Evolutionary conservation across 2,113 vertebrate species (phyloP), one percentile per base, ranked within the genome.

Genomic region (Periophthalmodon schlosseri): DNA sequence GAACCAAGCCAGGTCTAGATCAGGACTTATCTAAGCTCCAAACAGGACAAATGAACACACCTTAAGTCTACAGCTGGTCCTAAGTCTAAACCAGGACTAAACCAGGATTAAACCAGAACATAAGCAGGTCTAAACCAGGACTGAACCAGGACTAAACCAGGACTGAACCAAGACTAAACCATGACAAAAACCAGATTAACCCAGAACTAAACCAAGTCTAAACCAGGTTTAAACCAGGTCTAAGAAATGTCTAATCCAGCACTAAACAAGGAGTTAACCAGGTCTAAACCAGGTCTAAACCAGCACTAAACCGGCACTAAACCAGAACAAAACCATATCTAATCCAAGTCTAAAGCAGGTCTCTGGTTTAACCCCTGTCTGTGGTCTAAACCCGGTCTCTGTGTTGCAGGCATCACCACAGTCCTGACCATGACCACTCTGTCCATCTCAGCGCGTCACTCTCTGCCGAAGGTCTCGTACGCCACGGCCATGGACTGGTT

Each of bases 391-490:
- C 28, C 28, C 3, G 28, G 28, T 28, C 28, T 28, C 28, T 68
- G 9, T 56, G 89, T n/a, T 46, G 14, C 34, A 99, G 98, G 98
- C 69, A 99, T 99, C 87, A 99, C 98, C 69, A 99, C 98, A 0
- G 98, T 99, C 72, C 95, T 99, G 87, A 99, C 98, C 63, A 99
- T 99, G 98, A 99, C 97, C 0, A 99, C 98, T 0, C 91, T 99
- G 73, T 99, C 97, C 76, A 99, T 99, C 94, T 99, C 97, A n/a
- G 98, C 98, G 6, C 94, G 98, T 71, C 97, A 99, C 87, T 99
- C 97, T 24, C 91, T 99, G 76, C 98, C 98, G 60, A 99, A 99
- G 93, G 98, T 99, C 69, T 99, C 97, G 12, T 99, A 99, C 10
- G 98, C 98, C 75, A 99, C 98, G 0, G 98, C 98, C 50, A 99